These are phyloP conservation scores for Sylvietta virens DNA, from an alignment of 2,113 vertebrate species.

Conservation along the genomic window DNA sequence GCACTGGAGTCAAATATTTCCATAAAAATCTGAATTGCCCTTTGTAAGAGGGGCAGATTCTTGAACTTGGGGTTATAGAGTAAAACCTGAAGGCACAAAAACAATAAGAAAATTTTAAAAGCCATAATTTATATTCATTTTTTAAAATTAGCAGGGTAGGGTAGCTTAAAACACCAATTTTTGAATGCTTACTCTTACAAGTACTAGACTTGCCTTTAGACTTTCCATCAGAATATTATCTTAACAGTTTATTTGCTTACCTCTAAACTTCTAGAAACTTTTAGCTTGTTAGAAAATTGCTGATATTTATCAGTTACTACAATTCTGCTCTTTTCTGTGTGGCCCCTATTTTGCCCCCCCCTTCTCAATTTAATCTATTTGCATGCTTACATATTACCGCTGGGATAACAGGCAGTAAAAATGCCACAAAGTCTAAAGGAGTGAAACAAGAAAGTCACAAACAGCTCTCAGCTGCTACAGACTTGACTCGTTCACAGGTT, in stretches of 20 bases:
- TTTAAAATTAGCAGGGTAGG: neutral
- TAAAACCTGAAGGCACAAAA: neutral
- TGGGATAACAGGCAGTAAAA: slow-evolving; percentile 75
- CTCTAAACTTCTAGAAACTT: neutral
- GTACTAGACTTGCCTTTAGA: neutral
- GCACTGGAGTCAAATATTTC: neutral
- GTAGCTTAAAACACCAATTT: neutral
- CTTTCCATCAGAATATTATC: neutral
- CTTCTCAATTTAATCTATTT: slow-evolving; percentile 60
- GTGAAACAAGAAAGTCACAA: slow-evolving; percentile 61
- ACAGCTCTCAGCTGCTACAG: slow-evolving; percentile 63
- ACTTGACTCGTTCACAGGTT: neutral
- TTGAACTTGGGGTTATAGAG: neutral
- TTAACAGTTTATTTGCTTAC: neutral
- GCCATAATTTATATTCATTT: neutral
- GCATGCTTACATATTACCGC: slow-evolving; percentile 67
- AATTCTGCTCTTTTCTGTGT: slow-evolving; percentile 17
- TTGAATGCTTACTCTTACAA: neutral
- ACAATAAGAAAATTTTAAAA: neutral
- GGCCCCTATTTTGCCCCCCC: neutral
- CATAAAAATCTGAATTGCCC: neutral
- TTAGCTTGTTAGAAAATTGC: neutral
- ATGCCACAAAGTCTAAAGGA: slow-evolving; percentile 67
- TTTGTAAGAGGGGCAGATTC: neutral
- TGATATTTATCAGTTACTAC: neutral